Conservation (phyloP, 2,888 invertebrate genomes). For the Fissipunctia ypsillon region DNA sequence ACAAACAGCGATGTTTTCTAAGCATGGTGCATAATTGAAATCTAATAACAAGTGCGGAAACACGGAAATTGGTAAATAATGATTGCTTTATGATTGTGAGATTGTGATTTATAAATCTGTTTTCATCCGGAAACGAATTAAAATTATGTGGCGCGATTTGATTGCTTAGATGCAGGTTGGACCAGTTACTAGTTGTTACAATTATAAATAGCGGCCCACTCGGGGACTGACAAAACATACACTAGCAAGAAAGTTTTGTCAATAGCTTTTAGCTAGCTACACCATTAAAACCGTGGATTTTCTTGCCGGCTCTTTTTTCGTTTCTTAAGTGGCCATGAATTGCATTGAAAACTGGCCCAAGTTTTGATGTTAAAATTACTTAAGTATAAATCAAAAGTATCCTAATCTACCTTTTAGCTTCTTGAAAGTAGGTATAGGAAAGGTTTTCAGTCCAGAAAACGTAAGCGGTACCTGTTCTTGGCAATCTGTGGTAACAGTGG, state of each 20-base stretch:
- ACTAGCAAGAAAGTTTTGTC: constrained; percentile 3
- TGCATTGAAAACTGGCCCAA: not conserved
- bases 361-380: not conserved
- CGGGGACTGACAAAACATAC: constrained; percentile 21
- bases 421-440: not conserved
- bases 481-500: not conserved
- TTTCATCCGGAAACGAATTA: constrained; percentile 56
- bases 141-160: constrained; percentile 47
- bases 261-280: not conserved
- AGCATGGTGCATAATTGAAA: constrained; percentile 53
- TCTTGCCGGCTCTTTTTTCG: not conserved
- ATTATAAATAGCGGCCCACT: constrained; percentile 27
- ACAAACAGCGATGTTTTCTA: constrained; percentile 34
- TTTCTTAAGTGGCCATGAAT: not conserved
- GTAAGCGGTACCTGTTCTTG: not conserved
- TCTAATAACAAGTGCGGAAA: constrained; percentile 45
- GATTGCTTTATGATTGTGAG: constrained; percentile 51
- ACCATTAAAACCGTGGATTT: not conserved
- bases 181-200: constrained; percentile 30
- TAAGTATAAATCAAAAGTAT: not conserved
- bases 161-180: constrained; percentile 37
- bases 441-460: not conserved
- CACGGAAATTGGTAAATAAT: constrained; percentile 54
- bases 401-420: not conserved
- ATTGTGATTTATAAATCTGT: constrained; percentile 59